Base-by-base conservation (phyloP, 2,888 invertebrate species). In the Tinea trinotella region DNA sequence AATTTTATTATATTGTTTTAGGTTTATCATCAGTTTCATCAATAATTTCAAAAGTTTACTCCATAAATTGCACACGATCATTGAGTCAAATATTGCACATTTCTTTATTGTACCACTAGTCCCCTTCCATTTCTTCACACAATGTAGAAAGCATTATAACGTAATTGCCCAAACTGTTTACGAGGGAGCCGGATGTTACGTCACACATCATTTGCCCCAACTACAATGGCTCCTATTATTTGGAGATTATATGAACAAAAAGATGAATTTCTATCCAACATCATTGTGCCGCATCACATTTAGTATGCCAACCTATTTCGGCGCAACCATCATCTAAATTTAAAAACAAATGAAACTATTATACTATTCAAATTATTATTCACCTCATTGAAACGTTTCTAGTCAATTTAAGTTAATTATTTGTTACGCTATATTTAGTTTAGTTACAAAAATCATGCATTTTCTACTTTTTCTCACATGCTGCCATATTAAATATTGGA, bases 1-100 rank as follows among this genome's bases (percentile, higher is more conserved):
- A 30, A 40, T 57, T 58, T 57, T 56, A 44, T 74, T 74, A 69
- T 74, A 69, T 81, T 83, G 84, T 85, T 85, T 77, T 84, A 85
- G 85, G 84, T 85, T 83, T 66, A 74, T 81, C 81, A 68, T 67
- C 78, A 74, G 80, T 64, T 73, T 83, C 66, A 64, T 70, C 63
- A 61, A 67, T 62, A 64, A 69, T 62, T 60, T 85, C 64, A 76
- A 76, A 63, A 69, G 70, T 58, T 62, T 79, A 58, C 62, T 81
- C 59, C 64, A 66, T 57, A 64, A 17, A 1, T 18, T 55, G 18
- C 57, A 54, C 67, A 18, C 36, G 7, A 3, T 19, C 17, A 62
- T 62, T 77, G 61, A 71, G 75, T 64, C 80, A 62, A 76, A 70
- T 36, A 64, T 82, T 57, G 67, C 71, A 58, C 59, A 74, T 46